Conservation (phyloP, 1,140 invertebrate genomes). For the Armadillidium nasatum region DNA sequence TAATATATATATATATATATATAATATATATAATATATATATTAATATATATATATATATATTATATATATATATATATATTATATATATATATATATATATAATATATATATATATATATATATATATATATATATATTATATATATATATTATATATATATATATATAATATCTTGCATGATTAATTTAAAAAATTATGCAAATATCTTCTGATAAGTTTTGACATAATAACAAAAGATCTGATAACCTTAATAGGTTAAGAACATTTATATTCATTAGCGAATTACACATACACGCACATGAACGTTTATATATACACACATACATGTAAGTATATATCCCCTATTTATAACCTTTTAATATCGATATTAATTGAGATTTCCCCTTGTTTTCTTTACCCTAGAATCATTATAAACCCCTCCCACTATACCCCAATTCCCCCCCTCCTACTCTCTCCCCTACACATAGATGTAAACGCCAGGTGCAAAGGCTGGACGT, state of each 20-base stretch:
- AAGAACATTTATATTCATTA: conserved; percentile 4
- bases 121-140: neutral
- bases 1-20: too few species aligned
- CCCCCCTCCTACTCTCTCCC: neutral
- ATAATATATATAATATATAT: neutral
- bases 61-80: conserved; percentile 1
- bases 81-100: conserved; percentile 6
- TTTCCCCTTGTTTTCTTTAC: too few species aligned
- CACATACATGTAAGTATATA: neutral
- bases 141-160: neutral
- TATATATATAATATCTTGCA: neutral
- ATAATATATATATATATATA: conserved; percentile 1
- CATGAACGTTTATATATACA: neutral
- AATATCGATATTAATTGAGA: too few species aligned
- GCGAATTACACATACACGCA: neutral
- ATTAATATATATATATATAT: neutral
- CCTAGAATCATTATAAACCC: too few species aligned
- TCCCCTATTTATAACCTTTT: too few species aligned
- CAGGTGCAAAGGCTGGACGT: conserved; percentile 2
- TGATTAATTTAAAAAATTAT: too few species aligned
- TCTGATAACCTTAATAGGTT: too few species aligned
- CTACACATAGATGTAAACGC: neutral
- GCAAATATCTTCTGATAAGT: too few species aligned
- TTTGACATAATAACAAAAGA: too few species aligned
- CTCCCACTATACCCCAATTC: neutral